Evolutionary conservation across 2,888 invertebrate genomes (phyloP).

Genomic region (Trimorus sp.): DNA sequence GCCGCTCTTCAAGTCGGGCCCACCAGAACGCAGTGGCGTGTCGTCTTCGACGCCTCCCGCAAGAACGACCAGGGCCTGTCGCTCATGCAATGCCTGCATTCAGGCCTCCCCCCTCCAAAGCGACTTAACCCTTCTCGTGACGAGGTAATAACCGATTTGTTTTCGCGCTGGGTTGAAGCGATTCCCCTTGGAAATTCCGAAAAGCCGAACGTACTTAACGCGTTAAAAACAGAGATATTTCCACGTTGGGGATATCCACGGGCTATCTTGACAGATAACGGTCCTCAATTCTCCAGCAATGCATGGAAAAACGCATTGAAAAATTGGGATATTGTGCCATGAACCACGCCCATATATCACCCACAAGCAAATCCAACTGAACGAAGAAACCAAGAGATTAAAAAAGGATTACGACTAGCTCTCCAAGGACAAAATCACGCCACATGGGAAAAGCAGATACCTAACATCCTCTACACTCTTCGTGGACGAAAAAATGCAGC

Average conservation of each 20-base stretch:
- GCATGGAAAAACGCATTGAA: not conserved
- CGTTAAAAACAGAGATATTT: constrained; percentile 11
- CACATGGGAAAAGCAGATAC: not conserved
- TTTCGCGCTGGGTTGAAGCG: constrained; percentile 32
- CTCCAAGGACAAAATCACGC: not conserved
- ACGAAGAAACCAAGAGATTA: constrained; percentile 28
- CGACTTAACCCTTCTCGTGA: too few relatives aligned
- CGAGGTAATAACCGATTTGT: constrained; percentile 37
- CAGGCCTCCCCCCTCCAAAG: too few relatives aligned
- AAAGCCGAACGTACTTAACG: not conserved
- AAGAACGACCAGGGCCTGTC: too few relatives aligned
- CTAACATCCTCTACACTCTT: constrained; percentile 18
- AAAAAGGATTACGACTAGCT: constrained; percentile 23
- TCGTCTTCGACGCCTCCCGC: too few relatives aligned
- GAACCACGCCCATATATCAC: constrained; percentile 40
- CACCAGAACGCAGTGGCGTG: too few relatives aligned
- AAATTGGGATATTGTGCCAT: constrained; percentile 16
- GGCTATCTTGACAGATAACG: constrained; percentile 9
- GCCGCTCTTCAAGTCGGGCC: too few relatives aligned
- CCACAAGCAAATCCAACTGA: constrained; percentile 33
- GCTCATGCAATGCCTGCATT: too few relatives aligned
- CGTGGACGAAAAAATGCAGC: constrained; percentile 26
- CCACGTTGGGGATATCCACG: constrained; percentile 17
- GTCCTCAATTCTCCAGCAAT: constrained; percentile 16
- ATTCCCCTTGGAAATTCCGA: constrained; percentile 6